Conservation (phyloP, 2,888 invertebrate species). For the Eucriotettix oculatus region DNA sequence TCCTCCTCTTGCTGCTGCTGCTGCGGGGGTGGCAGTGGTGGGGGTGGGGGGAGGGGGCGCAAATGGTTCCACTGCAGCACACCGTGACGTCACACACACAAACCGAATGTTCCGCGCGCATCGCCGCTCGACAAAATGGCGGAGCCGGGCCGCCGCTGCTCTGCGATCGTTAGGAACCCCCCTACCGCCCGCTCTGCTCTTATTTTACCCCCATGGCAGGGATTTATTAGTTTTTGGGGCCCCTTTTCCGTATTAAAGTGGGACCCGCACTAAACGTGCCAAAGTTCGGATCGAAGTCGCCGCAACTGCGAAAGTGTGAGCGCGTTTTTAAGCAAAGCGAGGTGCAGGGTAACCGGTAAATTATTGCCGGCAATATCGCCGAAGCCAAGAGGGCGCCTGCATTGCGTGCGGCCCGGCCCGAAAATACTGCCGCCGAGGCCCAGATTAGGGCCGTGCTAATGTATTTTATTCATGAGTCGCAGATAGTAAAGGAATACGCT, state of each 20-base stretch:
- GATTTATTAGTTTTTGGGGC: slow-evolving; percentile 3
- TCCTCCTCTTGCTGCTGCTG: slow-evolving; percentile 4
- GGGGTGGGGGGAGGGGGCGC: slow-evolving; percentile 5
- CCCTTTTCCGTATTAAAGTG: slow-evolving; percentile 3
- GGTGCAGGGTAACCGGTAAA: no score
- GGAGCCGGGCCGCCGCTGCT: background rate
- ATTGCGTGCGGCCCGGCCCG: no score
- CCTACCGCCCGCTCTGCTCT: slow-evolving; percentile 1
- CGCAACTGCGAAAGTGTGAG: background rate
- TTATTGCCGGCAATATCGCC: no score
- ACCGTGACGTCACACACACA: slow-evolving; percentile 8
- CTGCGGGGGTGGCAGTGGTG: background rate
- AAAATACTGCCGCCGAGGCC: no score
- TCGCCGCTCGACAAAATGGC: slow-evolving; percentile 6
- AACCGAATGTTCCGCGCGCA: slow-evolving; percentile 8
- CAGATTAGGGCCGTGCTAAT: no score
- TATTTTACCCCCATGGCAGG: background rate
- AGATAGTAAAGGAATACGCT: no score
- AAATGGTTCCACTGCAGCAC: slow-evolving; percentile 13
- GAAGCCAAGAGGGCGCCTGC: no score
- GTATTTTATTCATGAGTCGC: no score
- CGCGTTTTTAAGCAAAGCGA: no score
- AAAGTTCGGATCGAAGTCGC: background rate
- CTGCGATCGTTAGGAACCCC: slow-evolving; percentile 4
- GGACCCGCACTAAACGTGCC: background rate